These are phyloP conservation scores for Sitta europaea DNA, from an alignment of 2,113 vertebrate species.

Conservation along the genomic window DNA sequence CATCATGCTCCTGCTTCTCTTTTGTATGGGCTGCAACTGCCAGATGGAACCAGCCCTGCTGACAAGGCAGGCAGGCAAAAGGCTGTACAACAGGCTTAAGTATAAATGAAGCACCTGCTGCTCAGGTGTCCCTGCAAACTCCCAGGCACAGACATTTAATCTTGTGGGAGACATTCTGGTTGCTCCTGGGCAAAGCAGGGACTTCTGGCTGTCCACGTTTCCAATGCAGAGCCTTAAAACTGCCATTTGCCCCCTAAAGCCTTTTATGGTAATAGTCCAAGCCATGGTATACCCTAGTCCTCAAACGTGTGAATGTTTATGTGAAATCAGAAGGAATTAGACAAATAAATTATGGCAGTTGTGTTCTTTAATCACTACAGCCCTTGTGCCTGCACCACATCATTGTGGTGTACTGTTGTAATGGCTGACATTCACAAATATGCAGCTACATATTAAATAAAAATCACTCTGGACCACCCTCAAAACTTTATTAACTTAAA, in stretches of 20 bases:
- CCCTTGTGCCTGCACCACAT: not conserved
- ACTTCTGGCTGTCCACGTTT: not conserved
- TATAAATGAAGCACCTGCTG: not conserved
- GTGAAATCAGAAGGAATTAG: not conserved
- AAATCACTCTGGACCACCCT: conserved; percentile 21
- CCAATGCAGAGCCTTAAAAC: not conserved
- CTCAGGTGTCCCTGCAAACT: not conserved
- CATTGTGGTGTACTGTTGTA: not conserved
- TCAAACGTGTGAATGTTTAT: not conserved
- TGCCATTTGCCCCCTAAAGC: not conserved
- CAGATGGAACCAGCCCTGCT: not conserved
- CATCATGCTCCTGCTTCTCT: not conserved
- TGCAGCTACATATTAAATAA: conserved; percentile 10
- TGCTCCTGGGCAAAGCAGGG: not conserved
- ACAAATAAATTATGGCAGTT: not conserved
- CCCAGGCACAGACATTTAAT: not conserved
- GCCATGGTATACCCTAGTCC: not conserved
- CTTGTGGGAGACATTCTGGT: not conserved
- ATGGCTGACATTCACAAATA: not conserved
- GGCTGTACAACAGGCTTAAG: not conserved
- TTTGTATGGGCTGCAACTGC: not conserved
- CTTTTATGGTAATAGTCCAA: not conserved
- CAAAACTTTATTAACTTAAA: conserved; percentile 83
- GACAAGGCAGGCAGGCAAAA: not conserved
- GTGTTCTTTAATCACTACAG: not conserved